phyloP scores from a whole-genome alignment of 53 echinoderm and acorn worm genomes.

The Holothuria scabra region DNA sequence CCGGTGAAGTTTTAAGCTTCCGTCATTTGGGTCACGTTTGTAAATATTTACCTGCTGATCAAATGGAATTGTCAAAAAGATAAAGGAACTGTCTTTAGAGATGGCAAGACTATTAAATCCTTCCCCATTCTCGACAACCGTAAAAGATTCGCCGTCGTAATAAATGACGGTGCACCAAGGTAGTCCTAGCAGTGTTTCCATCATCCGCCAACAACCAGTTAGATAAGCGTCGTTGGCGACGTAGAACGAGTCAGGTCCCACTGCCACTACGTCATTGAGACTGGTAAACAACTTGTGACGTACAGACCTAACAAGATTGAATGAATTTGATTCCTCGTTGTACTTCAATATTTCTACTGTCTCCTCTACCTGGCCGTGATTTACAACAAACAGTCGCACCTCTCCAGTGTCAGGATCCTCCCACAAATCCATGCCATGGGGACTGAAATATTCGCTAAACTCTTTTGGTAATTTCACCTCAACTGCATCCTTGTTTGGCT shows the following conservation, averaged over 20 bases:
- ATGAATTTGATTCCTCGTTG: conserved; percentile 2
- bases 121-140: neutral
- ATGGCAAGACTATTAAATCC: conserved; percentile 14
- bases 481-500: conserved; percentile 10
- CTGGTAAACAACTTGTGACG: conserved; percentile 1
- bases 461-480: neutral
- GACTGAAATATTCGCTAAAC: neutral
- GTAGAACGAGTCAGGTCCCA: conserved; percentile 35
- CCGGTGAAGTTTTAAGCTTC: neutral
- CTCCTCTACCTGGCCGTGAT: neutral
- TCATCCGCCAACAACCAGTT: neutral
- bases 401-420: neutral
- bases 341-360: conserved; percentile 20
- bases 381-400: conserved; percentile 8
- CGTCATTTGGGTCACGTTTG: neutral
- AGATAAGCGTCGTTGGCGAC: conserved; percentile 13
- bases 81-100: neutral
- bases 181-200: conserved; percentile 50
- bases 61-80: neutral
- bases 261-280: conserved; percentile 19
- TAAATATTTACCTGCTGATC: neutral
- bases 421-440: conserved; percentile 9
- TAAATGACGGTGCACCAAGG: conserved; percentile 61
- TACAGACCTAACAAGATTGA: neutral
- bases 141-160: conserved; percentile 59